These are phyloP conservation scores for Metacarcinus magister DNA, from an alignment of 2,888 invertebrate genomes.

Conservation along the genomic window DNA sequence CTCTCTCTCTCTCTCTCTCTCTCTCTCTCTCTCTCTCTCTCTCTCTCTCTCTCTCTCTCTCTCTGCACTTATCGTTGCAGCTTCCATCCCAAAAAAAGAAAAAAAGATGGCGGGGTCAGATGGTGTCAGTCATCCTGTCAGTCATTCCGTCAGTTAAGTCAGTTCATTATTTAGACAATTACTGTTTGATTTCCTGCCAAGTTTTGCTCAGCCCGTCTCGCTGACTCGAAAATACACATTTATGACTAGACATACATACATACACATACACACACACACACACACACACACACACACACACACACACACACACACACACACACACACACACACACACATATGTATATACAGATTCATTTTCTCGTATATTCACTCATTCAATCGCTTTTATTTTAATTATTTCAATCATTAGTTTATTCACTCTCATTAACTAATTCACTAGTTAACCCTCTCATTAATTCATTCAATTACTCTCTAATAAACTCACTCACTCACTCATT, in stretches of 20 bases:
- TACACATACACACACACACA: not conserved
- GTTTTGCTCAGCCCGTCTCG: not conserved
- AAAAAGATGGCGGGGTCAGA: not conserved
- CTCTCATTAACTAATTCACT: too few species aligned
- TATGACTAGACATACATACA: not conserved
- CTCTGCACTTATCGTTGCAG: not conserved
- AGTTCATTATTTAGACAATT: not conserved
- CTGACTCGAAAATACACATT: not conserved
- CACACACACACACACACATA: too few species aligned
- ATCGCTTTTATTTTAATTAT: too few species aligned
- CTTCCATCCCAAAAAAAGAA: not conserved
- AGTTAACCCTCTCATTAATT: not conserved
- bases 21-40: not conserved
- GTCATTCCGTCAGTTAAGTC: not conserved
- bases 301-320: not conserved
- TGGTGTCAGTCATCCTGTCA: not conserved
- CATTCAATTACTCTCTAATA: not conserved
- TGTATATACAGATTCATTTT: too few species aligned
- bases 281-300: not conserved
- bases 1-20: not conserved
- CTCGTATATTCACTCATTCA: too few species aligned
- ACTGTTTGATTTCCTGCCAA: not conserved
- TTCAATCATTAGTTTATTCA: too few species aligned
- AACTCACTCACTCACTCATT: not conserved
- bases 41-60: slow-evolving; percentile 20